Evolutionary conservation across 2,888 invertebrate genomes (phyloP), one percentile per base, ranked within the genome.

Genomic region (Cheilosia vernalis): DNA sequence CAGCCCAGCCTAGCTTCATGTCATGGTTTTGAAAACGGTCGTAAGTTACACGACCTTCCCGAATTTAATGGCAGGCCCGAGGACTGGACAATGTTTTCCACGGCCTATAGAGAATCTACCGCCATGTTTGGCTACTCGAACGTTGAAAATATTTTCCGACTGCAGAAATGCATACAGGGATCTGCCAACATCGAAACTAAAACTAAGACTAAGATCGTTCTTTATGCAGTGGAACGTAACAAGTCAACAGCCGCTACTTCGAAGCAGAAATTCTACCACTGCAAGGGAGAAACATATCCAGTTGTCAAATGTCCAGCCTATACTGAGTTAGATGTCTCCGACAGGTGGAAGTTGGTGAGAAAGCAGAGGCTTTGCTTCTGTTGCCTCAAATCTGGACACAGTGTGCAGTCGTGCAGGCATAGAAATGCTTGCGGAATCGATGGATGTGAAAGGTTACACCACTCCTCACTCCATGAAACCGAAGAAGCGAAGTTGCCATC

Each of bases 41-140:
- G 70, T 2, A 78, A 80, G 13, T 4, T 73, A 47, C 64, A 78
- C 33, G 87, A 77, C 33, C 58, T 87, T 37, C 82, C 84, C n/a
- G 64, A 40, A 7, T 9, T 30, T 30, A 2, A 30, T 9, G 30
- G 30, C 30, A 30, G 30, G 30, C 30, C 30, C 9, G 87, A 82
- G 44, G 84, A 87, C 21, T 87, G 87, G 85, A 80, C 87, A 27
- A 24, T 84, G 33, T 85, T 88, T 64, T 64, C 51, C n/a, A 86
- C 77, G 0, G 61, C 76, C 81, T 24, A 24, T 24, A 24, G 24
- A 24, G 24, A 24, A 24, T 66, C 84, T 13, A 87, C 67, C 1
- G 58, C 49, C 1, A 64, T 49, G 30, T 87, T 70, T 56, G 61
- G 51, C 7, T 85, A 69, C 58, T 56, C 44, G 7, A 76, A 84